Evolutionary conservation across 2,888 invertebrate genomes (phyloP).

Genomic region (Heliconius charithonia): DNA sequence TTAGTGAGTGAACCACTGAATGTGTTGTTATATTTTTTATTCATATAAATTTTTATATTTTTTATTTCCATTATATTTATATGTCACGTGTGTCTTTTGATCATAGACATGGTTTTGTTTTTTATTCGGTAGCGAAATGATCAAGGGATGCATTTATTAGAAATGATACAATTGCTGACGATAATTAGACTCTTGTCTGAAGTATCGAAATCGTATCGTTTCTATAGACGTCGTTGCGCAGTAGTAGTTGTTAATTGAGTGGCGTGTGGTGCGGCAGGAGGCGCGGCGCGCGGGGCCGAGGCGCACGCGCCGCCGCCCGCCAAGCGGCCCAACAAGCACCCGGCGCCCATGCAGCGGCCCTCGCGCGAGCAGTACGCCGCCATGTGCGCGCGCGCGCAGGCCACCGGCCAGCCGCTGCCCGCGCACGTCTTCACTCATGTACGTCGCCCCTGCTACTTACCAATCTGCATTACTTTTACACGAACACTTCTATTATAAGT

Average conservation of each 20-base stretch:
- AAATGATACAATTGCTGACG: slow-evolving; percentile 22
- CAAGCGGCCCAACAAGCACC: slow-evolving; percentile 92
- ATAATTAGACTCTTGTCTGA: background rate
- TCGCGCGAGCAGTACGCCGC: slow-evolving; percentile 88
- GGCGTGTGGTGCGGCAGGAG: slow-evolving; percentile 47
- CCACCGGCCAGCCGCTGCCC: slow-evolving; percentile 87
- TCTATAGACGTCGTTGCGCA: background rate
- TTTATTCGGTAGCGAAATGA: background rate
- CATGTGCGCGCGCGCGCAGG: slow-evolving; percentile 86
- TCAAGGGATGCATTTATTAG: slow-evolving; percentile 13
- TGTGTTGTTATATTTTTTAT: background rate
- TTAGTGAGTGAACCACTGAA: background rate
- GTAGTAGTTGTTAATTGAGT: background rate
- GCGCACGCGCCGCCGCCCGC: slow-evolving; percentile 86
- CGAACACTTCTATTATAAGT: too few species aligned
- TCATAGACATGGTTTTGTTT: background rate
- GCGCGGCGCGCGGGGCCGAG: slow-evolving; percentile 61
- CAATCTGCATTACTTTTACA: background rate
- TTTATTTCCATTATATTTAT: background rate
- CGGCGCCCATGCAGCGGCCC: slow-evolving; percentile 87
- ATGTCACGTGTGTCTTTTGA: slow-evolving; percentile 1
- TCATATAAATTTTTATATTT: background rate
- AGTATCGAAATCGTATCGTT: slow-evolving; percentile 28
- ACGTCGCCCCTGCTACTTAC: slow-evolving; percentile 50
- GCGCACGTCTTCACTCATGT: slow-evolving; percentile 87